Percentiles rank a stretch among this genome's conserved stretches.
Evolutionary conservation across 2,888 invertebrate genomes (phyloP).

Genomic region (Carabus problematicus): DNA sequence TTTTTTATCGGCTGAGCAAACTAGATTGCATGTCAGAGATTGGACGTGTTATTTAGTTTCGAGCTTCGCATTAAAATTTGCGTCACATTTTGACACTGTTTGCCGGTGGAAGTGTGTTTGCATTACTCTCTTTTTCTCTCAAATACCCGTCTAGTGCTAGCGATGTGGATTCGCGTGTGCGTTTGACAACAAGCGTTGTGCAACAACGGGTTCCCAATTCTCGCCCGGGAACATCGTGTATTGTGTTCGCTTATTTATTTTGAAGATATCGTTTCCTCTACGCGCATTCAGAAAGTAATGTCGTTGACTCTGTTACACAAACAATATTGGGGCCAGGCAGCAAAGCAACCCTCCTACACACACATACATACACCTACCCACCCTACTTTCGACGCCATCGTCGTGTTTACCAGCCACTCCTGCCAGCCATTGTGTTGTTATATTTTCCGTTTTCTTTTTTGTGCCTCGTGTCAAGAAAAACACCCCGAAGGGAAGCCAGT

Average conservation of each 20-base stretch:
- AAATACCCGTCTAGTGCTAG: conserved; percentile 8
- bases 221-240: conserved; percentile 5
- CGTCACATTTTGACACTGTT: conserved; percentile 24
- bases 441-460: conserved; percentile 2
- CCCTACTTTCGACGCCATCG: background rate
- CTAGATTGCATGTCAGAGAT: conserved; percentile 14
- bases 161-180: background rate
- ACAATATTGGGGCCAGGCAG: conserved; percentile 20
- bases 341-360: background rate
- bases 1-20: conserved; percentile 6
- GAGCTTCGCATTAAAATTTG: conserved; percentile 17
- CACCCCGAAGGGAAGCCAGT: too few relatives aligned
- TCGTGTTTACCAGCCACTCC: conserved; percentile 24
- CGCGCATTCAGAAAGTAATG: conserved; percentile 21
- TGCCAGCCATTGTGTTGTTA: conserved; percentile 6
- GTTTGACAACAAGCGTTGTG: conserved; percentile 17
- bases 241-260: conserved; percentile 27
- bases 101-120: conserved; percentile 8
- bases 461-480: too few relatives aligned
- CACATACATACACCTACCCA: conserved; percentile 7
- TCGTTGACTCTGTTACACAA: conserved; percentile 32
- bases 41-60: conserved; percentile 18
- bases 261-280: conserved; percentile 31
- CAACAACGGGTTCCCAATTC: background rate
- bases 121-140: background rate